Percentiles rank a stretch among this genome's conserved stretches.
Conservation (phyloP, 2,797 vertebrate species). For the Florisuga fusca region DNA sequence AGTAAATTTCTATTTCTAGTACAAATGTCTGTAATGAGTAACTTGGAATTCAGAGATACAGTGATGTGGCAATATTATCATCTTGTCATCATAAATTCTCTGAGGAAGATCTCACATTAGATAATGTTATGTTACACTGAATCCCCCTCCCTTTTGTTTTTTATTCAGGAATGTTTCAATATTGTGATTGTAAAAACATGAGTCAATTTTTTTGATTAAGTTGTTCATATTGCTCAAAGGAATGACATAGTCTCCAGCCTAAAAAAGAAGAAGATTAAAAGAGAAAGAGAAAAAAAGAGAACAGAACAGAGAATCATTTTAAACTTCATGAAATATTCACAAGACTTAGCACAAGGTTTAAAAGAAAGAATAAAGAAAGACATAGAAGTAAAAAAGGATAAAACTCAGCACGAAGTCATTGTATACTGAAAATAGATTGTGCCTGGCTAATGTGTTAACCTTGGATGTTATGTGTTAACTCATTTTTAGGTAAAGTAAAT, state of each 20-base stretch:
- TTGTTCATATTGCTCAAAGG: not conserved
- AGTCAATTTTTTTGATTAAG: not conserved
- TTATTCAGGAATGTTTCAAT: slow-evolving; percentile 10
- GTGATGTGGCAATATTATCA: slow-evolving; percentile 2
- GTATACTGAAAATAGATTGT: not conserved
- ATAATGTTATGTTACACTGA: slow-evolving; percentile 27
- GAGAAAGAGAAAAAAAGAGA: not conserved
- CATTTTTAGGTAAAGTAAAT: not conserved
- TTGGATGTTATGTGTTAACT: not conserved
- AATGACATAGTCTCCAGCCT: not conserved
- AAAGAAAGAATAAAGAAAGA: not conserved
- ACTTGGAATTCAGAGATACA: slow-evolving; percentile 14
- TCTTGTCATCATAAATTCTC: slow-evolving; percentile 26
- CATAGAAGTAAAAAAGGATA: not conserved
- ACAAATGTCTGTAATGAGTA: not conserved
- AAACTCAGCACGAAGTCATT: not conserved
- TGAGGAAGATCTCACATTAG: slow-evolving; percentile 29
- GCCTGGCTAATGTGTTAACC: not conserved
- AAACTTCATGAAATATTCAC: not conserved
- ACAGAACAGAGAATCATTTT: not conserved
- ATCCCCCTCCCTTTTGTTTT: slow-evolving; percentile 49
- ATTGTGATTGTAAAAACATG: not conserved
- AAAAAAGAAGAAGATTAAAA: not conserved
- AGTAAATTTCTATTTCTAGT: slow-evolving; percentile 12
- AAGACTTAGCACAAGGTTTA: not conserved